A percentile compares a stretch with the other conserved stretches of the same genome.
phyloP scores from a whole-genome alignment of 1,140 invertebrate genomes.

The Drosophila littoralis region DNA sequence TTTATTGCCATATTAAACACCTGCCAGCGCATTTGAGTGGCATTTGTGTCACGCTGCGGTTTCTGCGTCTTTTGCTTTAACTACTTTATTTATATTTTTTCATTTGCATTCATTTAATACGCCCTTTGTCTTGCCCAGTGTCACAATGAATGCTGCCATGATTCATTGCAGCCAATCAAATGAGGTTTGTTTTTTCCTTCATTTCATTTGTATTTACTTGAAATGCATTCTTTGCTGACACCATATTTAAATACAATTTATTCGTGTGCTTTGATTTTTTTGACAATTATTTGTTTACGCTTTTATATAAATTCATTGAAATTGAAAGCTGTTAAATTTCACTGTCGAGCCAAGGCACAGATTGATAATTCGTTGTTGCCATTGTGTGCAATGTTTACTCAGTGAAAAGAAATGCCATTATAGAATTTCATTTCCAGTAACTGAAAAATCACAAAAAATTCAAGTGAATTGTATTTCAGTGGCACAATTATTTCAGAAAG shows the following conservation, averaged over 20 bases:
- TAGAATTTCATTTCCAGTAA: constrained; percentile 15
- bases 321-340: background rate
- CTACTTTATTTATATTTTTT: constrained; percentile 9
- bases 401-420: background rate
- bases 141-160: constrained; percentile 2
- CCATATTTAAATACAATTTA: constrained; percentile 16
- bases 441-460: background rate
- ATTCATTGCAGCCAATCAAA: constrained; percentile 4
- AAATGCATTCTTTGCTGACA: background rate
- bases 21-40: constrained; percentile 24
- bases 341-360: background rate
- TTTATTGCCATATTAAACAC: constrained; percentile 18
- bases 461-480: background rate
- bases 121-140: background rate
- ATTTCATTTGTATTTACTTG: background rate
- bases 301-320: background rate
- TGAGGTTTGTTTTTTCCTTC: background rate
- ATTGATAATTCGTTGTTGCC: background rate
- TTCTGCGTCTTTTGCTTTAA: constrained; percentile 1
- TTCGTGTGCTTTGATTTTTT: background rate
- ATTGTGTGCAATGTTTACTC: constrained; percentile 5
- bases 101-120: constrained; percentile 20
- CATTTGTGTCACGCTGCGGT: constrained; percentile 19
- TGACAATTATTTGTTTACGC: background rate
- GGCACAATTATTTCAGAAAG: background rate